A percentile compares a stretch with the other conserved stretches of the same genome.
Conservation (phyloP, 2,888 invertebrate genomes). For the Anthoptus insignis region DNA sequence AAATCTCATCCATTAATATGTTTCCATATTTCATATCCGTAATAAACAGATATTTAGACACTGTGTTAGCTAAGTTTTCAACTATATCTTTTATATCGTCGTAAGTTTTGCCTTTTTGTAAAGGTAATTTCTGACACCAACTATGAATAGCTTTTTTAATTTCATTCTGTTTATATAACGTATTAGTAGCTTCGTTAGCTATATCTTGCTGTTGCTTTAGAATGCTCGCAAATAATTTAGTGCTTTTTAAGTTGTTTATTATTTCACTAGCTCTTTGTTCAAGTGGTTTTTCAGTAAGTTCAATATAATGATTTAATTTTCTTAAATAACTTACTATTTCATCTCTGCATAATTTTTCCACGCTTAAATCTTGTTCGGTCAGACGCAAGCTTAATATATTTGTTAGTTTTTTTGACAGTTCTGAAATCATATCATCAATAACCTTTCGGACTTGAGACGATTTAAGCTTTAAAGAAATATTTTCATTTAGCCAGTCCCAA, state of each 20-base stretch:
- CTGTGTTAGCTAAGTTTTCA: slow-evolving; percentile 21
- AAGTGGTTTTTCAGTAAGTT: neutral
- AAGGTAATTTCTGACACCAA: slow-evolving; percentile 43
- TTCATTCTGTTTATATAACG: slow-evolving; percentile 25
- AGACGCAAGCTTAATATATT: slow-evolving; percentile 4
- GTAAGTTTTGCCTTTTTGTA: slow-evolving; percentile 36
- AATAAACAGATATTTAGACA: slow-evolving; percentile 9
- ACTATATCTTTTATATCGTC: slow-evolving; percentile 40
- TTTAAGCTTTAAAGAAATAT: slow-evolving; percentile 46
- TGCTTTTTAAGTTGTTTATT: slow-evolving; percentile 3
- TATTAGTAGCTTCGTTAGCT: neutral
- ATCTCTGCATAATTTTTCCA: slow-evolving; percentile 16
- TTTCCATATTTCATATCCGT: slow-evolving; percentile 17
- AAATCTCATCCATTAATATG: slow-evolving; percentile 46
- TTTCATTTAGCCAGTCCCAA: slow-evolving; percentile 51
- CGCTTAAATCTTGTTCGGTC: neutral
- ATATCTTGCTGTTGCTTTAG: neutral
- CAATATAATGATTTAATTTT: neutral
- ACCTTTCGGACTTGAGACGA: slow-evolving; percentile 40
- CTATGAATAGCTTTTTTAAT: slow-evolving; percentile 47
- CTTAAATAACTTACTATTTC: slow-evolving; percentile 12
- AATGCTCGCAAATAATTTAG: neutral
- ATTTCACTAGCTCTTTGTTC: slow-evolving; percentile 10
- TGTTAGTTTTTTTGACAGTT: slow-evolving; percentile 17
- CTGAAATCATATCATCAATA: slow-evolving; percentile 1